Evolutionary conservation across 2,888 invertebrate genomes (phyloP).

Genomic region (Dynastes grantii): DNA sequence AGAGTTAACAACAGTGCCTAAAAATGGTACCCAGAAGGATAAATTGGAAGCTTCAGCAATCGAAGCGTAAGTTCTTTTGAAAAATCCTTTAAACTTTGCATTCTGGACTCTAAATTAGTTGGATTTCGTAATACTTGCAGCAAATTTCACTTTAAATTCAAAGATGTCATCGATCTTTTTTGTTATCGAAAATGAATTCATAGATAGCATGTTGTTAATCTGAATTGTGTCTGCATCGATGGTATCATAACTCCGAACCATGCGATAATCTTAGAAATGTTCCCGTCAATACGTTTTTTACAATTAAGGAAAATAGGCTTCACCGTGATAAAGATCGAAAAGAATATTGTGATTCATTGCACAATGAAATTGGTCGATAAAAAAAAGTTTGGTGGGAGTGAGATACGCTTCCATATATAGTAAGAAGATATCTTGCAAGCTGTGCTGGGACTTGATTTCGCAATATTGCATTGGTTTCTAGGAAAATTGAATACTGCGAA

Average conservation of each 20-base stretch:
- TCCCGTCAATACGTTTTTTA: neutral
- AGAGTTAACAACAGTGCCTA: slow-evolving; percentile 30
- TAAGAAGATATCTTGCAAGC: too few species aligned
- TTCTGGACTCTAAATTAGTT: neutral
- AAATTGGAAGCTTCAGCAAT: neutral
- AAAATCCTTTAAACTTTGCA: neutral
- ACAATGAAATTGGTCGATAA: too few species aligned
- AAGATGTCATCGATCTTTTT: neutral
- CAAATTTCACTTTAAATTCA: neutral
- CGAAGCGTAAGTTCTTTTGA: slow-evolving; percentile 14
- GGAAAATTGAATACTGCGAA: too few species aligned
- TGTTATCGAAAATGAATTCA: neutral
- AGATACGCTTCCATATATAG: too few species aligned
- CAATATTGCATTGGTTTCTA: too few species aligned
- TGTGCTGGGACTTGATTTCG: too few species aligned
- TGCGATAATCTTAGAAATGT: neutral
- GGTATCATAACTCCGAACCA: neutral
- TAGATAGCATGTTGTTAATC: neutral
- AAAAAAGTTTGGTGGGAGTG: too few species aligned
- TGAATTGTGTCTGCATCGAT: neutral
- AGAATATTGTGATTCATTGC: too few species aligned
- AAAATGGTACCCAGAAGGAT: neutral
- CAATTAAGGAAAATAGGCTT: neutral
- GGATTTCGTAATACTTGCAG: neutral
- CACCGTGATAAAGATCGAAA: too few species aligned